These are phyloP conservation scores for Calycopis cecrops DNA, from an alignment of 1,140 invertebrate species.

Conservation along the genomic window DNA sequence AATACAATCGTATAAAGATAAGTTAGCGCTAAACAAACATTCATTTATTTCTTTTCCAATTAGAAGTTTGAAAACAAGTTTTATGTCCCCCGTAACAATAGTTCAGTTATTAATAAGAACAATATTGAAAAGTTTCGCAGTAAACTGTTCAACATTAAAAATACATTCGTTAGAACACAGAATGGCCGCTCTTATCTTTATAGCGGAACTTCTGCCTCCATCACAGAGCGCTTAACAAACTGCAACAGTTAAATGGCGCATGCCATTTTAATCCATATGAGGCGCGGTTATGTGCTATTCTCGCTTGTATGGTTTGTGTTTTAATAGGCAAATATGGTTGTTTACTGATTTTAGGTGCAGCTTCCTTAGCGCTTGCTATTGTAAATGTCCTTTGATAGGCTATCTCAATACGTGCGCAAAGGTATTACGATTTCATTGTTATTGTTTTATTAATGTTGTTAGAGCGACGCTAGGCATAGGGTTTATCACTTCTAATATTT, in stretches of 20 bases:
- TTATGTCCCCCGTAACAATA: conserved; percentile 3
- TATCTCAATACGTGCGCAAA: too few species aligned
- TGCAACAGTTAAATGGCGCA: background rate
- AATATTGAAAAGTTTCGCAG: conserved; percentile 6
- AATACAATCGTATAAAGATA: too few species aligned
- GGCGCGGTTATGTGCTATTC: background rate
- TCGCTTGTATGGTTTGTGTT: background rate
- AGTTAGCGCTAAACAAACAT: background rate
- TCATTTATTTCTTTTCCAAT: background rate
- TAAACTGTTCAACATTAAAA: conserved; percentile 11
- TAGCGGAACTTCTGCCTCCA: conserved; percentile 9
- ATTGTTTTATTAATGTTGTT: too few species aligned
- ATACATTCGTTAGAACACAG: conserved; percentile 5
- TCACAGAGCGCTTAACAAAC: background rate
- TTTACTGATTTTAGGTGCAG: background rate
- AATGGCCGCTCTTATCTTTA: conserved; percentile 6
- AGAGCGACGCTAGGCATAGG: too few species aligned
- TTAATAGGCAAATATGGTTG: background rate
- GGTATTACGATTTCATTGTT: too few species aligned
- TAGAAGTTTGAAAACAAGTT: background rate
- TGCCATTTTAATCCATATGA: background rate
- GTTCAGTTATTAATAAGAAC: background rate
- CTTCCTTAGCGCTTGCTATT: conserved; percentile 4
- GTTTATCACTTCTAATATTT: too few species aligned
- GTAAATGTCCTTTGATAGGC: background rate